phyloP scores from a whole-genome alignment of 2,888 invertebrate genomes.

The Synanthedon vespiformis region DNA sequence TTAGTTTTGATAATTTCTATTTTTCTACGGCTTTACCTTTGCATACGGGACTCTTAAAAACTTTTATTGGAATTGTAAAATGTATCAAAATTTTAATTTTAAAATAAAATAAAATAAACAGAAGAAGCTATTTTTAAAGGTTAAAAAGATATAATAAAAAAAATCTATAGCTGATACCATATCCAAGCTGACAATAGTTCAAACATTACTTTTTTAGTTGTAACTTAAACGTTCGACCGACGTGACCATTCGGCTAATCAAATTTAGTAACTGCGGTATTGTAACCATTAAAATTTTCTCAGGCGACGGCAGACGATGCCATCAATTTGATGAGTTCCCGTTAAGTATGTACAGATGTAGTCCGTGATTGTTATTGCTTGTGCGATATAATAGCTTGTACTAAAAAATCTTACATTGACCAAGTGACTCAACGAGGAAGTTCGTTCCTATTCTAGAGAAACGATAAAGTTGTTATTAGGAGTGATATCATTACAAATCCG shows the following conservation, averaged over 20 bases:
- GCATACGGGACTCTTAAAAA: no score
- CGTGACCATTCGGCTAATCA: slow-evolving; percentile 69
- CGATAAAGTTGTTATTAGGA: no score
- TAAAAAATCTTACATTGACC: neutral
- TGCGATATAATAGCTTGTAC: slow-evolving; percentile 6
- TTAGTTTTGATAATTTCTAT: no score
- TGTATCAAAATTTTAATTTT: no score
- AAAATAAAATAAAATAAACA: no score
- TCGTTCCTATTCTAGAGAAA: no score
- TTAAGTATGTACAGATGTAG: slow-evolving; percentile 42
- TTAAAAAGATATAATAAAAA: no score
- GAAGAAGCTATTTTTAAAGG: no score
- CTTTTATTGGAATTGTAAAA: no score
- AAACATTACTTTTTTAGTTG: neutral
- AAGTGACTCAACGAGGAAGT: no score
- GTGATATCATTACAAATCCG: no score
- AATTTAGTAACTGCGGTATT: slow-evolving; percentile 69
- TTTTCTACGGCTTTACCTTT: no score
- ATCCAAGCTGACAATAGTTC: neutral
- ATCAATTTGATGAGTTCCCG: slow-evolving; percentile 55
- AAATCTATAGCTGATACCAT: neutral
- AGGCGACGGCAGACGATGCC: slow-evolving; percentile 36
- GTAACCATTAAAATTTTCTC: slow-evolving; percentile 57
- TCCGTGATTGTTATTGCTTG: slow-evolving; percentile 17
- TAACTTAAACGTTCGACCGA: slow-evolving; percentile 31